Conservation (phyloP, 2,113 vertebrate genomes). For the Sporophila hypoxantha region DNA sequence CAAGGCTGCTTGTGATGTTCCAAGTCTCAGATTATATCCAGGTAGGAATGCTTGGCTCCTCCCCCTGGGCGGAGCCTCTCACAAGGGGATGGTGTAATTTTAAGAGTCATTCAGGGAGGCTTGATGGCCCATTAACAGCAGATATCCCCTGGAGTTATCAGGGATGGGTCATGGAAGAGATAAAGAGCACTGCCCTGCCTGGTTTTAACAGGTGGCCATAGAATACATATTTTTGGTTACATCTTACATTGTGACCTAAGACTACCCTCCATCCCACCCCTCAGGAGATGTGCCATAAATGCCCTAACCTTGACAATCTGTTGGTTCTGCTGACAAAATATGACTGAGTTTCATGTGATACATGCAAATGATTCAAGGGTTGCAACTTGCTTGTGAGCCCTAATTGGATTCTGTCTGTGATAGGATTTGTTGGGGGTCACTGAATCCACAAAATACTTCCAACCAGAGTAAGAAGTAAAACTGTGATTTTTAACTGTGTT, state of each 20-base stretch:
- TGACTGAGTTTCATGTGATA: neutral
- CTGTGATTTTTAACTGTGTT: neutral
- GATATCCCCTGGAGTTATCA: no score
- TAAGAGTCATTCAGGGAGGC: neutral
- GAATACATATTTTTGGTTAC: neutral
- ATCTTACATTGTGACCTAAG: no score
- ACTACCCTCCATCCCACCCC: neutral
- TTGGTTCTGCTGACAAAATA: neutral
- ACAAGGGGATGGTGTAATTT: neutral
- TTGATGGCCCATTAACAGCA: neutral
- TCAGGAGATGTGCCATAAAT: neutral
- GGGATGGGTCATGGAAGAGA: neutral
- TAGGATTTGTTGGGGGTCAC: neutral
- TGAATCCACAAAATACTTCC: neutral
- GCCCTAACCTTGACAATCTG: neutral
- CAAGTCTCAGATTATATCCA: neutral
- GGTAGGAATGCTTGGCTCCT: neutral
- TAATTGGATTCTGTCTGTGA: neutral
- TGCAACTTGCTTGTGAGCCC: neutral
- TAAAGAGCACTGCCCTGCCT: neutral
- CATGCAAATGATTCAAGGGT: neutral
- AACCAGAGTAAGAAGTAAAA: neutral
- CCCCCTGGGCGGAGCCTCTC: fast-evolving
- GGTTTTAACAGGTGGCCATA: neutral
- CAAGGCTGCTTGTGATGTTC: neutral